phyloP scores from a whole-genome alignment of 2,797 vertebrate species.

The Alexandromys oeconomus region DNA sequence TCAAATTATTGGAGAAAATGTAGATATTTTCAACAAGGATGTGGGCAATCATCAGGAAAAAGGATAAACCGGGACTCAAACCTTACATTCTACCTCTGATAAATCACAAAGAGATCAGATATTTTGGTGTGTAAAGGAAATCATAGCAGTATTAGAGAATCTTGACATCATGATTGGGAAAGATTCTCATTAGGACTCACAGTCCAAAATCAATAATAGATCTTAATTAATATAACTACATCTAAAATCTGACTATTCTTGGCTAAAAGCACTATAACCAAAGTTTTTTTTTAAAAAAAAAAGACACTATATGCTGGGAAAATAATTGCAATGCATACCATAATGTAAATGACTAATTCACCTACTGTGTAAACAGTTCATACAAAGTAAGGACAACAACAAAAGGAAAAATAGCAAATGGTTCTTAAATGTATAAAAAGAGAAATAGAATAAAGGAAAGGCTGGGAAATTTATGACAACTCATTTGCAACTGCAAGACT shows the following conservation, averaged over 20 bases:
- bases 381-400: background rate
- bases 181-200: background rate
- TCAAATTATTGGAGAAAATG: background rate
- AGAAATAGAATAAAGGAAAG: background rate
- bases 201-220: conserved; percentile 24
- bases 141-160: background rate
- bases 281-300: conserved; percentile 25
- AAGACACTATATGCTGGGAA: background rate
- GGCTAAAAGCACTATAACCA: background rate
- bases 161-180: background rate
- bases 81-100: background rate
- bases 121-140: background rate
- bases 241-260: background rate
- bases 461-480: background rate
- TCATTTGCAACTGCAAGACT: background rate
- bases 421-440: background rate
- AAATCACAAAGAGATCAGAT: background rate
- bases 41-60: background rate
- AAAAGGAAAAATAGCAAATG: background rate
- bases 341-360: background rate
- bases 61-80: background rate
- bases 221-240: background rate
- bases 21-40: background rate
- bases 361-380: background rate
- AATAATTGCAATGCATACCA: background rate